Base-by-base conservation (phyloP, 2,888 invertebrate species). In the Orchestes rusci region DNA sequence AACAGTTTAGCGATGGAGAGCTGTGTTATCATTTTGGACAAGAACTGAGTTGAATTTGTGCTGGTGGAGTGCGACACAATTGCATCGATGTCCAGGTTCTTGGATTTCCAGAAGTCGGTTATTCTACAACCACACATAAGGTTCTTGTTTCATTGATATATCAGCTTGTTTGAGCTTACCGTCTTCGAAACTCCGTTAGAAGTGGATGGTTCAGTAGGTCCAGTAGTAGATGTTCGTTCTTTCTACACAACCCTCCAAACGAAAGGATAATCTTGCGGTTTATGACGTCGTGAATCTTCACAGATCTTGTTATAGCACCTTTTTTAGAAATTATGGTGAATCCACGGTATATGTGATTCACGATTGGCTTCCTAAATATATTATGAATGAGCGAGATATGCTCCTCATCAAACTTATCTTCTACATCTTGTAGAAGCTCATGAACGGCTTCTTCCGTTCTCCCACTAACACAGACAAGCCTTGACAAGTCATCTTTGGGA, bases 161-260 rank as follows among this genome's bases (percentile, higher is more conserved):
- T 7, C 7, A 23, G 10, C 23, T n/a, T n/a, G n/a, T n/a, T n/a
- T n/a, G n/a, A n/a, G n/a, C n/a, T 23, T 59, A 75, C 74, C 66
- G 73, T 50, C 79, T 68, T 52, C 92, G 80, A 12, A 88, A 80
- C 34, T 79, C 72, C 23, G 77, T 74, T 64, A 92, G 91, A 2
- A 77, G 67, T 0, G 85, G 82, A 18, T 92, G 72, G 53, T 73
- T 69, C 79, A 91, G 79, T 34, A 92, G 74, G 28, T 80, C 74
- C 7, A 7, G 74, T 70, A 3, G 84, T 92, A 88, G 93, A 90
- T 51, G 83, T 82, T 8, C 79, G 70, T 90, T 91, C 92, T 60
- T 91, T 89, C 0, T 86, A 82, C 2, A 90, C 89, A 88, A 29
- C 34, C 50, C 55, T 8, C 54, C 87, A 70, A 90, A 94, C 30